phyloP scores from a whole-genome alignment of 2,113 vertebrate genomes.

The Cyprinodon tularosa region DNA sequence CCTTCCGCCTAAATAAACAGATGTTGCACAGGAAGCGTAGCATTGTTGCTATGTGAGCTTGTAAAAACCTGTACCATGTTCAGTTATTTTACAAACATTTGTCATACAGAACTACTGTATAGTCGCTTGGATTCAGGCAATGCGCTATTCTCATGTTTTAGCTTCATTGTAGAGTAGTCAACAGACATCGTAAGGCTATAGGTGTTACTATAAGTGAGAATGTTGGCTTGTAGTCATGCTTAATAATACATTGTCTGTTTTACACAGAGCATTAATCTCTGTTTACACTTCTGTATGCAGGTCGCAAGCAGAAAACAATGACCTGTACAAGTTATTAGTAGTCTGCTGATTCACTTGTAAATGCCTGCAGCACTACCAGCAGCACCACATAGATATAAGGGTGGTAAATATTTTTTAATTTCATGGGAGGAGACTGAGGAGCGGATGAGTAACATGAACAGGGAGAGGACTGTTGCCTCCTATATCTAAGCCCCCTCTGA shows the following conservation, averaged over 20 bases:
- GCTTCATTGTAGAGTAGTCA: constrained; percentile 1
- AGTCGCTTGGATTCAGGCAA: constrained; percentile 5
- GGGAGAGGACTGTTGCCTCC: constrained; percentile 54
- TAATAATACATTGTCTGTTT: not conserved
- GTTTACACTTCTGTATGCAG: not conserved
- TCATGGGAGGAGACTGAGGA: constrained; percentile 24
- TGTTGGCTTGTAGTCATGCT: not conserved
- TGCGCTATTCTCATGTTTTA: not conserved
- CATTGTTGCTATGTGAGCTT: constrained; percentile 1
- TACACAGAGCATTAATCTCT: not conserved
- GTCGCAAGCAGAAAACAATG: constrained; percentile 9
- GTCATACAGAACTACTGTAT: not conserved
- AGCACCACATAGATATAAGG: constrained; percentile 13
- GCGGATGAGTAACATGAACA: not conserved
- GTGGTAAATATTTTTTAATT: constrained; percentile 7
- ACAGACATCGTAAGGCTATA: not conserved
- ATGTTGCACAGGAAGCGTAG: not conserved
- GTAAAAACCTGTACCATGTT: not conserved
- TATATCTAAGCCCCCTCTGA: constrained; percentile 34
- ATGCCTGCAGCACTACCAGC: constrained; percentile 3
- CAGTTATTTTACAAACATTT: not conserved
- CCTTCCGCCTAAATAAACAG: not conserved
- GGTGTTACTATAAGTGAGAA: not conserved
- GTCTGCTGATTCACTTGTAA: constrained; percentile 9
- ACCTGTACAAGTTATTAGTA: constrained; percentile 8